Base-by-base conservation (phyloP, 2,797 vertebrate genomes). In the Periparus ater region DNA sequence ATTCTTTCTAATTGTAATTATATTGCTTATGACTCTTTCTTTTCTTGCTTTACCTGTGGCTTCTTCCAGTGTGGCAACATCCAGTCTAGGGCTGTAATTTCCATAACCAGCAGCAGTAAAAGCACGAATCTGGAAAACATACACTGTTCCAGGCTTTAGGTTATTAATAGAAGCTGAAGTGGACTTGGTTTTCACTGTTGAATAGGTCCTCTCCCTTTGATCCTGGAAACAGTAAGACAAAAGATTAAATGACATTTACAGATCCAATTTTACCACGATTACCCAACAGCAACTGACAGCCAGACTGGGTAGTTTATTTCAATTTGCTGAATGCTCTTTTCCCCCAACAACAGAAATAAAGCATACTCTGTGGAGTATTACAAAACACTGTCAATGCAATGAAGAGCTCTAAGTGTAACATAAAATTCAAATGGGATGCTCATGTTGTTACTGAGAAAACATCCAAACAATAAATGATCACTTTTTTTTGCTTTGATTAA, bases 71-170 rank as follows among this genome's bases (percentile, higher is more conserved):
- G 99, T 99, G 91, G 99, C 99, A 95, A 99, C 98, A 97, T 99
- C 99, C 60, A 99, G 97, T 78, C 99, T 98, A 85, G 99, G 99
- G 30, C 99, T 99, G 42, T 98, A 99, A 96, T 98, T 99, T 82
- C 99, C 99, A 88, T 99, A 99, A 13, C 99, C 99, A 4, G 99
- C 99, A 70, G 99, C 98, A 22, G 99, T 99, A 96, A 99, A 99
- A 73, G 99, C 99, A 88, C 99, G 98, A 93, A 99, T 99, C 98
- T 99, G 99, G 97, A 99, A 99, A 94, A 99, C 98, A 89, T 99
- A 99, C 40, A 99, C 98, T 66, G 99, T 99, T 98, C 99, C 99
- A 94, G 99, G 99, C 96, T 99, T 99, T 97, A 99, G 97, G 97
- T 99, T 99, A 97, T 99, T 99, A 93, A 99, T 99, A 12, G 98